These are phyloP conservation scores for Arbacia lixula DNA, from an alignment of 53 echinoderm and acorn worm species.

Conservation along the genomic window DNA sequence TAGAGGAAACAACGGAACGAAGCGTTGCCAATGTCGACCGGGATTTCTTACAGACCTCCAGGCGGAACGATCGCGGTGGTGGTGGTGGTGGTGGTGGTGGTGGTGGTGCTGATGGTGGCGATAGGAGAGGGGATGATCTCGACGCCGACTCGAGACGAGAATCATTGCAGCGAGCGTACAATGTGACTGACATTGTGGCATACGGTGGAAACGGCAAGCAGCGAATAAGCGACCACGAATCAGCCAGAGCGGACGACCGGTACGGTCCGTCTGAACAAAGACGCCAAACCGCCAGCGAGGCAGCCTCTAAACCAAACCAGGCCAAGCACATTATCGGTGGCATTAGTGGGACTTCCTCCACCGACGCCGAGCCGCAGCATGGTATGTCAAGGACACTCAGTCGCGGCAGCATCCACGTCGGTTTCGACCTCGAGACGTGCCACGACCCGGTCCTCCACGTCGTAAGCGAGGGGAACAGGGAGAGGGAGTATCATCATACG, in stretches of 20 bases:
- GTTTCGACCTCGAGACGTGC: slow-evolving; percentile 31
- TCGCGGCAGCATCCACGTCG: slow-evolving; percentile 46
- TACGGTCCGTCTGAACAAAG: neutral
- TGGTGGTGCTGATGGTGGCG: neutral
- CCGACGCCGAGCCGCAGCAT: neutral
- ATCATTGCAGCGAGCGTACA: slow-evolving; percentile 32
- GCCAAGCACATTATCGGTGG: neutral
- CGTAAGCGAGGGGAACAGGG: neutral
- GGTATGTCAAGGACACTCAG: slow-evolving; percentile 30
- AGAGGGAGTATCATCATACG: neutral
- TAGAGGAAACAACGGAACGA: neutral
- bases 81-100: too few species aligned
- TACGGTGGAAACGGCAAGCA: neutral
- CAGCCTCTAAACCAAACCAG: too few species aligned
- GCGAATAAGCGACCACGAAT: too few species aligned
- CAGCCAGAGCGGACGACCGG: neutral
- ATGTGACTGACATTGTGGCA: neutral
- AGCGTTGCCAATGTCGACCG: neutral
- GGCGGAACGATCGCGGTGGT: neutral
- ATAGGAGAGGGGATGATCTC: neutral
- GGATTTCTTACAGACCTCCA: neutral
- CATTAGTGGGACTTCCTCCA: slow-evolving; percentile 26
- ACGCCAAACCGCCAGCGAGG: too few species aligned
- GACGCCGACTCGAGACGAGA: slow-evolving; percentile 9
- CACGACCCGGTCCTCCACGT: slow-evolving; percentile 23